Percentiles rank a stretch among this genome's conserved stretches.
These are phyloP conservation scores for Coenonympha glycerion DNA, from an alignment of 2,888 invertebrate genomes.

Conservation along the genomic window DNA sequence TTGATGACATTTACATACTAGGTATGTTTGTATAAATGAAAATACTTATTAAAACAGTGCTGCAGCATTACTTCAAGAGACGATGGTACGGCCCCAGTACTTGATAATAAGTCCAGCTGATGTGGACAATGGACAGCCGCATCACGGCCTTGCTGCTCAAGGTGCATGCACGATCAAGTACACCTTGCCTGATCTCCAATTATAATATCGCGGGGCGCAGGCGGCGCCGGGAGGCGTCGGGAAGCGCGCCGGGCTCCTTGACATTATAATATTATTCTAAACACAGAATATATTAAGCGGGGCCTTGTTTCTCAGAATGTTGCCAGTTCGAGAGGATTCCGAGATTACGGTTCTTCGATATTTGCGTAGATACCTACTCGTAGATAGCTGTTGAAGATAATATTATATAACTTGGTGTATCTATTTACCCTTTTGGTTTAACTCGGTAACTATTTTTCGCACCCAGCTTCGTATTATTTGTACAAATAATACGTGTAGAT, in stretches of 20 bases:
- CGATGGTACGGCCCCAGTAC: too few relatives aligned
- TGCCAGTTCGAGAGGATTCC: constrained; percentile 23
- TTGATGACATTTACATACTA: too few relatives aligned
- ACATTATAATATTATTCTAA: constrained; percentile 74
- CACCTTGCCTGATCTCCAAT: constrained; percentile 65
- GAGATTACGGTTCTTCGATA: constrained; percentile 9
- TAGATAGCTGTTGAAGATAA: too few relatives aligned
- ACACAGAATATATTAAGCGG: constrained; percentile 67
- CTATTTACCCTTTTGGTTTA: too few relatives aligned
- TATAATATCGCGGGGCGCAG: constrained; percentile 54
- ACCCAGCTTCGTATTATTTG: too few relatives aligned
- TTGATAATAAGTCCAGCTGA: neutral
- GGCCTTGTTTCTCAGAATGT: constrained; percentile 38
- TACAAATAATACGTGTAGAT: too few relatives aligned
- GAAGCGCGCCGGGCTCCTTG: constrained; percentile 50
- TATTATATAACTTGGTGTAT: too few relatives aligned
- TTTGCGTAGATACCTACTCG: constrained; percentile 4
- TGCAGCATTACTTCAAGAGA: too few relatives aligned
- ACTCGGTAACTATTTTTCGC: too few relatives aligned
- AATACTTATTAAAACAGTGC: too few relatives aligned
- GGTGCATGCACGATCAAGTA: constrained; percentile 28
- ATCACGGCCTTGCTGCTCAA: constrained; percentile 27
- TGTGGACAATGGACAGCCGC: too few relatives aligned
- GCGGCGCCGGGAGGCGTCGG: constrained; percentile 35
- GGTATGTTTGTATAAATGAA: too few relatives aligned